Conservation (phyloP, 2,888 invertebrate species). For the Rhingia campestris region DNA sequence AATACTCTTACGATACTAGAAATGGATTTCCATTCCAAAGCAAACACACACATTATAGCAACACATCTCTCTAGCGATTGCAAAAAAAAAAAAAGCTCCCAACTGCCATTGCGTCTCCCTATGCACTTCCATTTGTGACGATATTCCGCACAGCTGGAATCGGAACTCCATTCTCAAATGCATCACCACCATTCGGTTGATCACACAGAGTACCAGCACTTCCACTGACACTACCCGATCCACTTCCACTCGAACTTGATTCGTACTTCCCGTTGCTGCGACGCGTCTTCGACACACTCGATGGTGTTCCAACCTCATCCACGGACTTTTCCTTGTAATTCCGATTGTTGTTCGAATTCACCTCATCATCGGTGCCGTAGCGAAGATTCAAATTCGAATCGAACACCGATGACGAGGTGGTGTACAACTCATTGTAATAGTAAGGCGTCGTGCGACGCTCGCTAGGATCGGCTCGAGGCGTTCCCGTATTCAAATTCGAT, state of each 20-base stretch:
- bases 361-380: slow-evolving; percentile 77
- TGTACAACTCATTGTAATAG: slow-evolving; percentile 81
- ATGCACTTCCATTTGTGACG: slow-evolving; percentile 69
- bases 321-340: slow-evolving; percentile 63
- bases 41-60: slow-evolving; percentile 43
- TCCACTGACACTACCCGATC: slow-evolving; percentile 66
- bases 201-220: slow-evolving; percentile 65
- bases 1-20: slow-evolving; percentile 40
- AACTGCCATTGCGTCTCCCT: slow-evolving; percentile 16
- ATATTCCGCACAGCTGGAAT: slow-evolving; percentile 70
- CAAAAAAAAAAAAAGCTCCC: slow-evolving; percentile 1
- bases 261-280: slow-evolving; percentile 60
- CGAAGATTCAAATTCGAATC: slow-evolving; percentile 82
- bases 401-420: slow-evolving; percentile 79
- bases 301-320: slow-evolving; percentile 62
- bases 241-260: slow-evolving; percentile 69
- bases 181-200: slow-evolving; percentile 38
- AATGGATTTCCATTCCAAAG: slow-evolving; percentile 37
- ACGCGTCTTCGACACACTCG: slow-evolving; percentile 57
- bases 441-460: slow-evolving; percentile 81
- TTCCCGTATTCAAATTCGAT: slow-evolving; percentile 77
- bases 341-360: slow-evolving; percentile 55
- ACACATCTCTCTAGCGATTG: slow-evolving; percentile 13
- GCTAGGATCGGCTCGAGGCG: slow-evolving; percentile 75
- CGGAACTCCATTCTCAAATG: slow-evolving; percentile 50